phyloP scores from a whole-genome alignment of 37 sponge, comb jelly and placozoan species.

The Ianthella basta region DNA sequence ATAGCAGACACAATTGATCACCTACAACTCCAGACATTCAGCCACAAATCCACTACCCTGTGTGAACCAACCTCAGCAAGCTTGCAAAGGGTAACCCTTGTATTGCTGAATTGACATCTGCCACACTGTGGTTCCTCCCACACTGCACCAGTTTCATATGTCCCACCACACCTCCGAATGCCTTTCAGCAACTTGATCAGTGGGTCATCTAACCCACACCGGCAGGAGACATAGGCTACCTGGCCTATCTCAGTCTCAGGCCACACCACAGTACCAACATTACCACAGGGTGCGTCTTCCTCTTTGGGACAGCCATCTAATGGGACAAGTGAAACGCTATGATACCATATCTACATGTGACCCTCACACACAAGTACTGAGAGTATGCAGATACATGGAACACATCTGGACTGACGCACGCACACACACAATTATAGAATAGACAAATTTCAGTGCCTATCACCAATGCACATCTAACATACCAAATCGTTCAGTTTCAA shows the following conservation, averaged over 20 bases:
- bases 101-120: conserved; percentile 39
- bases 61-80: no score
- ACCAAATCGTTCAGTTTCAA: neutral
- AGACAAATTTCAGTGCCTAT: no score
- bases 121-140: conserved; percentile 32
- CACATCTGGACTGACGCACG: no score
- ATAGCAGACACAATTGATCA: no score
- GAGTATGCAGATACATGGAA: no score
- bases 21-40: no score
- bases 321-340: neutral
- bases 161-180: conserved; percentile 48
- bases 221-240: conserved; percentile 25
- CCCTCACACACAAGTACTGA: no score
- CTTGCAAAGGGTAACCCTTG: conserved; percentile 19
- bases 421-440: no score
- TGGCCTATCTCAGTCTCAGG: conserved; percentile 46
- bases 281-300: neutral
- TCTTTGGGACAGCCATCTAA: conserved; percentile 20
- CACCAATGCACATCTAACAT: neutral
- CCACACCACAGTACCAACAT: conserved; percentile 33
- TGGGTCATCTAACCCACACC: conserved; percentile 21
- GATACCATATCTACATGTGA: no score
- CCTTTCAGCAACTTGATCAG: neutral
- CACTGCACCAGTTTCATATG: conserved; percentile 44
- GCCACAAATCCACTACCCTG: no score